Base-by-base conservation (phyloP, 2,797 vertebrate genomes). In the Sebastes reedi region DNA sequence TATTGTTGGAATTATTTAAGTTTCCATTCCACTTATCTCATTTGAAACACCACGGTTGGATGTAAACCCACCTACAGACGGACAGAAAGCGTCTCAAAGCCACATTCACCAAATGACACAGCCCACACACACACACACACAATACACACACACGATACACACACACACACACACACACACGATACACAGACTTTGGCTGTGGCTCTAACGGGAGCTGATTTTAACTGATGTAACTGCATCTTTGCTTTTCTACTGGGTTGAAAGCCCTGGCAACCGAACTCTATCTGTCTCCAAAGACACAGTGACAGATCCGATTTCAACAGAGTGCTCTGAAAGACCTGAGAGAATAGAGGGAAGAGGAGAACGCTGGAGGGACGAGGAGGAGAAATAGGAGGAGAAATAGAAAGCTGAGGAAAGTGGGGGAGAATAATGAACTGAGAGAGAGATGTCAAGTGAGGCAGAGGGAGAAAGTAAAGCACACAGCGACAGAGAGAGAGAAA, bases 231-330 rank as follows among this genome's bases (percentile, higher is more conserved):
- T 80, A 89, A 88, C 76, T 80, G 80, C 88, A 82, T 85, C 93
- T 94, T 93, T 92, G 81, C 88, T 83, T 86, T 85, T 91, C 85
- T 87, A 75, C 61, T 32, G 78, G 80, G 77, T 80, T 85, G 87
- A 91, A 92, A 95, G 87, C 91, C 82, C 78, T 87, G 90, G 89
- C 88, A 93, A 93, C 92, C 78, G 46, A 71, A 92, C 86, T 91
- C 88, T 69, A 87, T 94, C 90, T 60, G 81, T 91, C 90, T 91
- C 92, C 77, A 85, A 86, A 87, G 91, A 89, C 86, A 90, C 77
- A 66, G 85, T 76, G 87, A 92, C 90, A 70, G 92, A 93, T 92
- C 88, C 42, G 88, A 94, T 94, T 95, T 94, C 93, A 84, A 88
- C 88, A 91, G 77, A 76, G 88, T 36, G 72, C 82, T 74, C 77